phyloP scores from a whole-genome alignment of 2,113 vertebrate species.

The Protomyctophum bolini region DNA sequence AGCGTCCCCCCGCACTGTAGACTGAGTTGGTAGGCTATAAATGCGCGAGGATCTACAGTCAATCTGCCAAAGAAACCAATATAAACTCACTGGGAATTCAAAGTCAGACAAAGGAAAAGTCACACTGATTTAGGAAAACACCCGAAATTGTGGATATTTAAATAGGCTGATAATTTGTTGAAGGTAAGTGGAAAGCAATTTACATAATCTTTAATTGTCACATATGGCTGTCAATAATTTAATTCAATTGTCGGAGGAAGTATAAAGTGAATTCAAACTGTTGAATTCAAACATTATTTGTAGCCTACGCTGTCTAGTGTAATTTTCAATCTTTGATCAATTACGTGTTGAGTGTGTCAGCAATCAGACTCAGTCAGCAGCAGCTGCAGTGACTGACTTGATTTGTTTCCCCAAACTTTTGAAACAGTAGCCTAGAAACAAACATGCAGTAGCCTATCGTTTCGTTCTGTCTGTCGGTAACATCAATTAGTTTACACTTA shows the following conservation, averaged over 20 bases:
- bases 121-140: constrained; percentile 22
- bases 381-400: too few relatives aligned
- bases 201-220: constrained; percentile 5
- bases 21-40: constrained; percentile 62
- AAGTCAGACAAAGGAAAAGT: constrained; percentile 43
- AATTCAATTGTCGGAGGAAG: too few relatives aligned
- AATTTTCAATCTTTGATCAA: not conserved
- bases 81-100: constrained; percentile 32
- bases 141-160: constrained; percentile 21
- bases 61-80: constrained; percentile 3
- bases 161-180: constrained; percentile 25
- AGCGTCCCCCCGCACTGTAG: too few relatives aligned
- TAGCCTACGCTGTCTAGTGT: not conserved
- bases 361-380: too few relatives aligned
- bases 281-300: not conserved
- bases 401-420: too few relatives aligned
- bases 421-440: too few relatives aligned
- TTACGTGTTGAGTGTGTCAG: too few relatives aligned
- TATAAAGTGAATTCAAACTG: not conserved
- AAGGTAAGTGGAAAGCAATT: constrained; percentile 61
- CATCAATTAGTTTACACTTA: too few relatives aligned
- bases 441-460: too few relatives aligned
- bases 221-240: too few relatives aligned
- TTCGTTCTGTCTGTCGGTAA: too few relatives aligned
- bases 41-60: constrained; percentile 59